Conservation (phyloP, 2,797 vertebrate species). For the Typhlichthys subterraneus region DNA sequence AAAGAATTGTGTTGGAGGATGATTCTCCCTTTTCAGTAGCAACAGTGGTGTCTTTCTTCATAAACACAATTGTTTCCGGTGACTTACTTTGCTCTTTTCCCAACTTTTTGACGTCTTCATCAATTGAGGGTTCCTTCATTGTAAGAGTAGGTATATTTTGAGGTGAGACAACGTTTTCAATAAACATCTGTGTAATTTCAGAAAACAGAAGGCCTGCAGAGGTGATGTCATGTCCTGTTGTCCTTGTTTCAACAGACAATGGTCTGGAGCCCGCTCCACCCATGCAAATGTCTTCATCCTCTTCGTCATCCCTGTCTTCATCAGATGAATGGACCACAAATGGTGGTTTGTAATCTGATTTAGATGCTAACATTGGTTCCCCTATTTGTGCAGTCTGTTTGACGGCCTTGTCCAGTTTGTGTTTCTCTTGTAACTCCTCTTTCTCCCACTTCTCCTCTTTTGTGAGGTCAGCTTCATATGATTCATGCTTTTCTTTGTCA, state of each 20-base stretch:
- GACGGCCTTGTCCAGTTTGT: slow-evolving; percentile 47
- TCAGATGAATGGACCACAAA: slow-evolving; percentile 76
- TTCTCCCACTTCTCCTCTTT: slow-evolving; percentile 72
- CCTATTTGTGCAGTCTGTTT: slow-evolving; percentile 42
- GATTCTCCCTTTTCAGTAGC: slow-evolving; percentile 35
- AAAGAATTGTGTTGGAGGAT: slow-evolving; percentile 11
- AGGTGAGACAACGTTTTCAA: slow-evolving; percentile 40
- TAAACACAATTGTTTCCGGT: slow-evolving; percentile 37
- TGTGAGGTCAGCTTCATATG: slow-evolving; percentile 49
- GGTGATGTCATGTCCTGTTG: slow-evolving; percentile 60
- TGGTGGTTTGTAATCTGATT: slow-evolving; percentile 54
- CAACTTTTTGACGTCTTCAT: slow-evolving; percentile 60
- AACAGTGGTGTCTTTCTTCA: slow-evolving; percentile 42
- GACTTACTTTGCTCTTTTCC: slow-evolving; percentile 41
- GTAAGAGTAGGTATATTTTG: slow-evolving; percentile 62
- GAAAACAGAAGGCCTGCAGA: slow-evolving; percentile 26
- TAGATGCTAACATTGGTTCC: slow-evolving; percentile 31
- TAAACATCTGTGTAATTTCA: slow-evolving; percentile 18
- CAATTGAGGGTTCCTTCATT: slow-evolving; percentile 70
- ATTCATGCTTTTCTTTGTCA: slow-evolving; percentile 48
- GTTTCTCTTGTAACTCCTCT: slow-evolving; percentile 72
- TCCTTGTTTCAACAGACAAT: slow-evolving; percentile 58
- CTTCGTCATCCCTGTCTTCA: slow-evolving; percentile 77
- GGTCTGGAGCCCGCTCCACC: slow-evolving; percentile 77
- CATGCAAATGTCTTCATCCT: slow-evolving; percentile 76